phyloP scores from a whole-genome alignment of 2,888 invertebrate genomes.

The Endomychus coccineus region DNA sequence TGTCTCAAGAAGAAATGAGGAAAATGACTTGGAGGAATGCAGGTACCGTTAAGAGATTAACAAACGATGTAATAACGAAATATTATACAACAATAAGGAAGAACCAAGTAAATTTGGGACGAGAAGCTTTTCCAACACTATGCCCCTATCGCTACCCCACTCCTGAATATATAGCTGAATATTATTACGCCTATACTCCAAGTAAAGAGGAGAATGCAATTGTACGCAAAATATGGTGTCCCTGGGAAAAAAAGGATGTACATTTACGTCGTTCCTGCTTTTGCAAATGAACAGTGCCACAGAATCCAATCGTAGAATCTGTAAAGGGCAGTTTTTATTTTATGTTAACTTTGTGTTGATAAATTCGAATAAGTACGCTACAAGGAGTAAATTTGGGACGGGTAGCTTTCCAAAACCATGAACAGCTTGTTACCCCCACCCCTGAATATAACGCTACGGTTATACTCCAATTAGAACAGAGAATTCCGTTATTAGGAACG shows the following conservation, averaged over 20 bases:
- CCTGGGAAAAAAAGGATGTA: constrained; percentile 9
- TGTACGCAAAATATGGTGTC: constrained; percentile 7
- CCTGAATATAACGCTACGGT: no score
- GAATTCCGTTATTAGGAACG: no score
- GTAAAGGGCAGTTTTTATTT: no score
- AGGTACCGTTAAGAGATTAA: constrained; percentile 30
- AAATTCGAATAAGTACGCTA: no score
- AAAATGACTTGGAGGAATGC: no score
- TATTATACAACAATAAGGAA: constrained; percentile 31
- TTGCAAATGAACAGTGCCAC: constrained; percentile 10
- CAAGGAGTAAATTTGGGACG: no score
- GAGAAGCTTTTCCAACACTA: constrained; percentile 37
- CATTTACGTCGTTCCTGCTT: constrained; percentile 7
- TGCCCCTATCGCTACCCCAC: constrained; percentile 37
- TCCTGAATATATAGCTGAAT: constrained; percentile 31
- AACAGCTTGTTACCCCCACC: no score
- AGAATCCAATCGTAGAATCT: no score
- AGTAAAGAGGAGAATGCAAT: constrained; percentile 34
- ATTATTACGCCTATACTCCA: constrained; percentile 37
- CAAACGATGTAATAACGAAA: constrained; percentile 20
- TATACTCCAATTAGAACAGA: no score
- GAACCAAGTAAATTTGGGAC: constrained; percentile 29
- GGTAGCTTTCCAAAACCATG: no score
- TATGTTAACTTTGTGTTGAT: no score
- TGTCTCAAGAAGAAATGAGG: no score